Base-by-base conservation (phyloP, 2,888 invertebrate genomes). In the Fabriciana adippe region DNA sequence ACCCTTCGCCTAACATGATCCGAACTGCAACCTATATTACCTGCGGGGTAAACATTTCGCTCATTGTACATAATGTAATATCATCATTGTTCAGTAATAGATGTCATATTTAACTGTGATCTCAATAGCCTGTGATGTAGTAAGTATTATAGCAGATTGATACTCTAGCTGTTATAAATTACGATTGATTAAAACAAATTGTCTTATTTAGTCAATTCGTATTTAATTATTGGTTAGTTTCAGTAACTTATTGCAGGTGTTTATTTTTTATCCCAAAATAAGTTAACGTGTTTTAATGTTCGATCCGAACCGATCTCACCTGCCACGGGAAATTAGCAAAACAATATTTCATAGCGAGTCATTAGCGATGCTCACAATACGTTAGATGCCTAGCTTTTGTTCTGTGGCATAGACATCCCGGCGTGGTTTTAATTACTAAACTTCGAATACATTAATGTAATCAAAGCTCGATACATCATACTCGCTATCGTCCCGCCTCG, bases 401-500 rank as follows among this genome's bases (percentile, higher is more conserved):
- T 80, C 80, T 72, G 74, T 60, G 67, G 69, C 69, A 67, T 76
- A 85, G 89, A 85, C 85, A 83, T 82, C 87, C 84, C 86, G 87
- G 85, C 85, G 88, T 81, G 85, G 84, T 89, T 87, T 92, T 92
- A 92, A 92, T 92, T 92, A 92, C 84, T 81, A 80, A 41, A 55
- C 65, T 80, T 79, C 82, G 83, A 85, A 84, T 82, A 86, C 86
- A 90, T 89, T 92, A 92, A 91, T 91, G 89, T 90, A 92, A 92
- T 92, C 91, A 92, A 92, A 92, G 88, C 83, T 89, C 90, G 86
- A 91, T 91, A 89, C 91, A 92, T 92, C 92, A 91, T 88, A 87
- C 87, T 86, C 83, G 86, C 89, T 89, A 90, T 90, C 88, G 87
- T 87, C 79, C 88, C 87, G 87, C 88, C 89, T 89, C 83, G 85